A percentile compares a stretch with the other conserved stretches of the same genome.
Evolutionary conservation across 2,113 vertebrate genomes (phyloP).

Genomic region (Actenoides hombroni): DNA sequence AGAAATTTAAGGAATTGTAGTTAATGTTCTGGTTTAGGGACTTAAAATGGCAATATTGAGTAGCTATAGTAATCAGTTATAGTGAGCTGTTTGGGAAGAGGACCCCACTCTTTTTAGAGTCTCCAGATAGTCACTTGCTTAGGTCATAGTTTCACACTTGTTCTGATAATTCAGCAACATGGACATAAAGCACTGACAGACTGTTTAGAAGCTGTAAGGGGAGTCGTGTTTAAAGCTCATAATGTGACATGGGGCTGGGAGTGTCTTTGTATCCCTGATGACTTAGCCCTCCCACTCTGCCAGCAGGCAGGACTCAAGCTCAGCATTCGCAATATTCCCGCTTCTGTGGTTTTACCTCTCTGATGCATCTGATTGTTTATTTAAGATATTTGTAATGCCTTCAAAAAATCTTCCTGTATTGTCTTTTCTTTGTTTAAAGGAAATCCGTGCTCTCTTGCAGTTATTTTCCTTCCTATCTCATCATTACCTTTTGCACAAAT

Average conservation of each 20-base stretch:
- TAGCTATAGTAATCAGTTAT: background rate
- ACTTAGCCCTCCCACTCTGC: background rate
- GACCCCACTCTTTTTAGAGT: background rate
- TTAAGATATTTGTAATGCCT: background rate
- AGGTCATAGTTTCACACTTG: background rate
- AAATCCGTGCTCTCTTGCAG: background rate
- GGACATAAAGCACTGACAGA: background rate
- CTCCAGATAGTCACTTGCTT: background rate
- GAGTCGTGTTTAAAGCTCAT: background rate
- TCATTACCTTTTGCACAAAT: background rate
- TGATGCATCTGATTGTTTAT: background rate
- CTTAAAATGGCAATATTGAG: background rate
- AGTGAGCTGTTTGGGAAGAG: background rate
- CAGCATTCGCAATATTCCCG: background rate
- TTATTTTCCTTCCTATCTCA: background rate
- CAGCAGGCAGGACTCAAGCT: background rate
- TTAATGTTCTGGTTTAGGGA: background rate
- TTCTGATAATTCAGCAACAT: background rate
- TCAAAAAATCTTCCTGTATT: background rate
- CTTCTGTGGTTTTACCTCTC: background rate
- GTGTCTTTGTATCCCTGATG: background rate
- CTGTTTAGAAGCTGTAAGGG: background rate
- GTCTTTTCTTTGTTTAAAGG: background rate
- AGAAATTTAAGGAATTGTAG: background rate
- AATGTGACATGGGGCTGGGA: background rate